Percentiles rank a stretch among this genome's conserved stretches.
Conservation (phyloP, 92 coral and sea anemone species). For the Siderastrea radians region DNA sequence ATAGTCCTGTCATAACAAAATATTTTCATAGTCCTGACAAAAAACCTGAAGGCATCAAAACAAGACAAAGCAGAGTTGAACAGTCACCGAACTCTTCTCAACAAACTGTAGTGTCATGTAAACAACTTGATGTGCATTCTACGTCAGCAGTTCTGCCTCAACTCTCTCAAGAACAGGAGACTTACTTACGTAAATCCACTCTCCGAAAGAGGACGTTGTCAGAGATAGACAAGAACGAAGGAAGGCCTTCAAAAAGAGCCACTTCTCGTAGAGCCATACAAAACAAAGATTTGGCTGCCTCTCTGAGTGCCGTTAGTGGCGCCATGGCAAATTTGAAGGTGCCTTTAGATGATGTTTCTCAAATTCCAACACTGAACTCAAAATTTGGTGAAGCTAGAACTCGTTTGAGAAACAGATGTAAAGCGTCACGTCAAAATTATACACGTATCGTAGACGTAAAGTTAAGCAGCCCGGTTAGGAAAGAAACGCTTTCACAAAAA, state of each 20-base stretch:
- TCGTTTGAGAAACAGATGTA: slow-evolving; percentile 29
- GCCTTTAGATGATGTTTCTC: slow-evolving; percentile 40
- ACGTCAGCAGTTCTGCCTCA: background rate
- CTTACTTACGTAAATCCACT: background rate
- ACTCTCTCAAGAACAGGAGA: background rate
- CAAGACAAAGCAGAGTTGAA: background rate
- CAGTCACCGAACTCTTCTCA: background rate
- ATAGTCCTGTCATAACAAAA: slow-evolving; percentile 34
- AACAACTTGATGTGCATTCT: background rate
- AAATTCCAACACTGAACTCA: slow-evolving; percentile 11
- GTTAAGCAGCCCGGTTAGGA: slow-evolving; percentile 1
- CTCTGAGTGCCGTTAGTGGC: slow-evolving; percentile 28
- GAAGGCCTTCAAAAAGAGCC: background rate
- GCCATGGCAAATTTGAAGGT: slow-evolving; percentile 41
- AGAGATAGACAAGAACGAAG: background rate
- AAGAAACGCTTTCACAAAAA: background rate
- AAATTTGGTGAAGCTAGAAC: slow-evolving; percentile 41
- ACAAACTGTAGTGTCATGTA: background rate
- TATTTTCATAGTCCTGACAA: slow-evolving; percentile 16
- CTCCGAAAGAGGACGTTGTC: slow-evolving; percentile 20
- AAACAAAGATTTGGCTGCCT: background rate
- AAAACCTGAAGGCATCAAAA: background rate
- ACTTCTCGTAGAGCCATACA: background rate
- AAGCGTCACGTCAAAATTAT: background rate
- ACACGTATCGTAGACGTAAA: background rate